Conservation (phyloP, 2,797 vertebrate genomes). For the Sebastes oblongus region DNA sequence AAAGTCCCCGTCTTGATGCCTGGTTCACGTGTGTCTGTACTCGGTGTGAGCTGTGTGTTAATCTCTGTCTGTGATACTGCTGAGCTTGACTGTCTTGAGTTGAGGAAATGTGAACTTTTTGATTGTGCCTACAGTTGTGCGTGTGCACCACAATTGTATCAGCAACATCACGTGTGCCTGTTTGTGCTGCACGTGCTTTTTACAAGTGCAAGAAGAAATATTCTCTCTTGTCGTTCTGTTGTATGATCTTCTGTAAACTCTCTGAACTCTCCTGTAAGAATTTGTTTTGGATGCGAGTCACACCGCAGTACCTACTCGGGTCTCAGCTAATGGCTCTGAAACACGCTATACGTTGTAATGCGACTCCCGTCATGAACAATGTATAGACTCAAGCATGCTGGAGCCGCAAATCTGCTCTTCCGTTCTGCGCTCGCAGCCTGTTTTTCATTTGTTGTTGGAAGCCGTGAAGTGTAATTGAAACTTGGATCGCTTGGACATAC, state of each 20-base stretch:
- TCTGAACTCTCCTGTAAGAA: conserved; percentile 50
- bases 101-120: conserved; percentile 69
- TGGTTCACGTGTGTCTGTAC: conserved; percentile 60
- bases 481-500: conserved; percentile 71
- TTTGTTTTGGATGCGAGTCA: conserved; percentile 59
- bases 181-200: conserved; percentile 72
- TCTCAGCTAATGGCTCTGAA: conserved; percentile 42
- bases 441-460: conserved; percentile 75
- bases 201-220: conserved; percentile 65
- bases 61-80: conserved; percentile 53
- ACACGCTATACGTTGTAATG: conserved; percentile 31
- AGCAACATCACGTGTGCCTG: conserved; percentile 77
- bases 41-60: conserved; percentile 61
- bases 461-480: conserved; percentile 61
- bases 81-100: conserved; percentile 63
- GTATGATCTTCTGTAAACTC: conserved; percentile 48
- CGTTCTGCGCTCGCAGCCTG: conserved; percentile 57
- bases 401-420: conserved; percentile 70
- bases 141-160: conserved; percentile 66
- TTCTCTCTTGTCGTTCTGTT: conserved; percentile 32
- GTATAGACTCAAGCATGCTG: conserved; percentile 43
- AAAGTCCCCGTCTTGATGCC: conserved; percentile 55
- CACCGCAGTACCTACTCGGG: conserved; percentile 44
- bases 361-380: conserved; percentile 56
- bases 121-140: conserved; percentile 77